These are phyloP conservation scores for Nycticebus coucang DNA, from an alignment of 2,113 vertebrate genomes.

Conservation along the genomic window DNA sequence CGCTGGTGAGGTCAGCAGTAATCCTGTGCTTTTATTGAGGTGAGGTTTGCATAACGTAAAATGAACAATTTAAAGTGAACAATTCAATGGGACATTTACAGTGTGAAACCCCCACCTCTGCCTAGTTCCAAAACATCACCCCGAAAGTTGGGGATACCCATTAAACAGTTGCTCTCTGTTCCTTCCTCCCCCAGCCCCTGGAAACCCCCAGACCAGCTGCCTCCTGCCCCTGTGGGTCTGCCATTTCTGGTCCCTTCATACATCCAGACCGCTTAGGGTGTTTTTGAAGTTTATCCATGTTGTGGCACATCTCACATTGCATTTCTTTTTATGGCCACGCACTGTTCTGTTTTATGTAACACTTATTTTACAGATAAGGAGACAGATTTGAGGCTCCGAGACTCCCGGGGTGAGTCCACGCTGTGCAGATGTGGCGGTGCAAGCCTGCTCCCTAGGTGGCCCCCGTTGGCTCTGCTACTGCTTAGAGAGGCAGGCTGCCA, in stretches of 20 bases:
- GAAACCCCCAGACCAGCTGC: not conserved
- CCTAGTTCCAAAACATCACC: not conserved
- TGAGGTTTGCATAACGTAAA: not conserved
- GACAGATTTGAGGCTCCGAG: not conserved
- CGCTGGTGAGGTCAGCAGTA: not conserved
- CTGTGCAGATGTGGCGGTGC: accelerated
- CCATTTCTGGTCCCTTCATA: not conserved
- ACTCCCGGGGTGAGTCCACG: not conserved
- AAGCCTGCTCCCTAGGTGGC: not conserved
- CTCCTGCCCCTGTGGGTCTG: not conserved
- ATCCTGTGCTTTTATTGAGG: not conserved
- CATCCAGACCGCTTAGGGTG: not conserved
- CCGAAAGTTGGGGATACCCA: not conserved
- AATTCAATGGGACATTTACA: not conserved
- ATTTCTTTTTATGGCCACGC: not conserved
- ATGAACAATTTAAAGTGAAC: not conserved
- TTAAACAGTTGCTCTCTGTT: not conserved
- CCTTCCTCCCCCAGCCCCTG: not conserved
- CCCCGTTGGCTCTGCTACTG: too few relatives aligned
- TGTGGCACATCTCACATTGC: not conserved
- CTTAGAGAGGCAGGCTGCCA: not conserved
- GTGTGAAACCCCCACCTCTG: too few relatives aligned
- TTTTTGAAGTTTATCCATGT: not conserved
- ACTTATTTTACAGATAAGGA: not conserved
- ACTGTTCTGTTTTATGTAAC: not conserved